These are phyloP conservation scores for Pomacea canaliculata DNA, from an alignment of 2,888 invertebrate genomes.

Conservation along the genomic window DNA sequence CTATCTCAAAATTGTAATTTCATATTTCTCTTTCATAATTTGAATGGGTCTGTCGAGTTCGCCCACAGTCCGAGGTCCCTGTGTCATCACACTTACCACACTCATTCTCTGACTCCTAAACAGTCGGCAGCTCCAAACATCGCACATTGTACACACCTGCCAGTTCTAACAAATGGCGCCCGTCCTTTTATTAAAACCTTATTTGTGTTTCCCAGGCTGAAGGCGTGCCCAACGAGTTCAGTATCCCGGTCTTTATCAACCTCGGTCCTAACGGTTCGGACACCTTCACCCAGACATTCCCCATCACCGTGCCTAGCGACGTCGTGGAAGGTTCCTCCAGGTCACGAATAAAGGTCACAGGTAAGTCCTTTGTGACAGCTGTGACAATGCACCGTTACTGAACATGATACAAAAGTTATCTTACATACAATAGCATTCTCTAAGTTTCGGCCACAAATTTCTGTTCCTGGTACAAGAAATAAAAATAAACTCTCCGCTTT, in stretches of 20 bases:
- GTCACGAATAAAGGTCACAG: constrained; percentile 80
- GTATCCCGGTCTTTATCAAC: constrained; percentile 82
- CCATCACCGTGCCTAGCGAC: constrained; percentile 81
- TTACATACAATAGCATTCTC: too few relatives aligned
- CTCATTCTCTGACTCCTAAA: too few relatives aligned
- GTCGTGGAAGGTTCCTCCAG: constrained; percentile 81
- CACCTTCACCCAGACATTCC: constrained; percentile 72
- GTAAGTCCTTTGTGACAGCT: constrained; percentile 33
- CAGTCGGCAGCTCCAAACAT: too few relatives aligned
- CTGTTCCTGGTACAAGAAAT: neutral
- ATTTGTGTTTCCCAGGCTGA: constrained; percentile 75
- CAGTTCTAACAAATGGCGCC: too few relatives aligned
- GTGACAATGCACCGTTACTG: too few relatives aligned
- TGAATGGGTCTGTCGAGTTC: too few relatives aligned
- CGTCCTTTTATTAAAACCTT: neutral
- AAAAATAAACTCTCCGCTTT: neutral
- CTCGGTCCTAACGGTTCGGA: constrained; percentile 69
- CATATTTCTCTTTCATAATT: too few relatives aligned
- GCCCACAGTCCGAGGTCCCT: too few relatives aligned
- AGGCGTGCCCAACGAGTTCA: constrained; percentile 82
- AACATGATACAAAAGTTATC: too few relatives aligned
- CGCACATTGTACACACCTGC: accelerated
- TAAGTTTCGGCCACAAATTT: too few relatives aligned
- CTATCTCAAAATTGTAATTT: too few relatives aligned
- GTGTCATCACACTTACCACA: too few relatives aligned